Base-by-base conservation (phyloP, 2,113 vertebrate genomes). In the Sylvia atricapilla region DNA sequence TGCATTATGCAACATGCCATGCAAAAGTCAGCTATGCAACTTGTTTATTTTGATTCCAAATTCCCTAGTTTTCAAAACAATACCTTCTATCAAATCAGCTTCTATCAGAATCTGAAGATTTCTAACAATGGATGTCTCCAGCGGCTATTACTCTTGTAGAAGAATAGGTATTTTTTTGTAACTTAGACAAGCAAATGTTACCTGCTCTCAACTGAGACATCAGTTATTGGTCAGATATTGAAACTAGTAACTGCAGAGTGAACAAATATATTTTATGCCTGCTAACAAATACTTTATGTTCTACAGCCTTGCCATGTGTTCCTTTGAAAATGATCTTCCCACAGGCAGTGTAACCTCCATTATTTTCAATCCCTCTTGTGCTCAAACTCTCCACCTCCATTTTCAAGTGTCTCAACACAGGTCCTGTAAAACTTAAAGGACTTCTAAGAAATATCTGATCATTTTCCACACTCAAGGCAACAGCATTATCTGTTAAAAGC, bases 1-100 rank as follows among this genome's bases (percentile, higher is more conserved):
- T 86, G 68, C 20, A n/a, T 78, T 94, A 78, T 68, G n/a, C 46
- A 87, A 52, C 4, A 30, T 30, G 27, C 17, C 56, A 60, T 1
- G 1, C 27, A 94, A 74, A 87, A 58, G 17, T 0, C 13, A 80
- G 3, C 30, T 56, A 44, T 52, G 28, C 63, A 92, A n/a, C 30
- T 68, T 59, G 21, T 59, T 92, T 86, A 78, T 93, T 93, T 92
- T 95, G 18, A 92, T 84, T 87, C 33, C 33, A 78, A 81, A 96
- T 81, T 89, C 88, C 35, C 50, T 35, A 60, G 43, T 78, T 95
- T 95, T 84, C 72, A 84, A 72, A 90, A 89, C 64, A 82, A 91
- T 33, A 56, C 27, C 74, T 90, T 79, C 53, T 80, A 92, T 72
- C 31, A 94, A 93, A 90, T 63, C 58, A 90, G 11, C 3, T 92